A percentile compares a stretch with the other conserved stretches of the same genome.
Conservation (phyloP, 2,888 invertebrate genomes). For the Macaria notata region DNA sequence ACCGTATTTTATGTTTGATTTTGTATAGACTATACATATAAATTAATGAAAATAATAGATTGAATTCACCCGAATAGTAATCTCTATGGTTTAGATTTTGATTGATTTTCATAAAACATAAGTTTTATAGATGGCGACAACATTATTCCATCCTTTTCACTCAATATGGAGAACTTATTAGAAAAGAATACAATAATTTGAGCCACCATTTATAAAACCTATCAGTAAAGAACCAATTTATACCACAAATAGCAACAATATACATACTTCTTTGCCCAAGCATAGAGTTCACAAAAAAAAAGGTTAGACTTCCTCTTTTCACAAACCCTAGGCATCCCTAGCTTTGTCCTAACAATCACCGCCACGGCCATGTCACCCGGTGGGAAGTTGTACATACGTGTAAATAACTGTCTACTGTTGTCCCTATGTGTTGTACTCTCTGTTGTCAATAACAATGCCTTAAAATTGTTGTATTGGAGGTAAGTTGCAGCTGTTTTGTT, state of each 20-base stretch:
- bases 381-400: constrained; percentile 32
- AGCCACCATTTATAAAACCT: too few species aligned
- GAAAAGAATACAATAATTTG: too few species aligned
- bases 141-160: too few species aligned
- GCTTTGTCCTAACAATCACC: constrained; percentile 25
- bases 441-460: constrained; percentile 24
- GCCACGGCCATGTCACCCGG: constrained; percentile 26
- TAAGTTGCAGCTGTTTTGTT: constrained; percentile 12
- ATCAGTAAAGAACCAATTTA: neutral
- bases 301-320: neutral
- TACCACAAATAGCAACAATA: neutral
- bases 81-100: too few species aligned
- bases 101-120: too few species aligned
- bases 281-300: too few species aligned
- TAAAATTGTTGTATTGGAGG: constrained; percentile 10
- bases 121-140: too few species aligned
- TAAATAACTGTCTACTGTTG: constrained; percentile 23
- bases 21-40: too few species aligned
- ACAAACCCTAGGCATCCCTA: constrained; percentile 4
- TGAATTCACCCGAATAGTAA: too few species aligned
- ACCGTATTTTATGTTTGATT: too few species aligned
- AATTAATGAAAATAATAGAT: too few species aligned
- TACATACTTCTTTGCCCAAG: neutral
- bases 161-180: too few species aligned
- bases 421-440: constrained; percentile 25